Evolutionary conservation across 2,113 vertebrate genomes (phyloP), one percentile per base, ranked within the genome.

Genomic region (Ceyx melanurus): DNA sequence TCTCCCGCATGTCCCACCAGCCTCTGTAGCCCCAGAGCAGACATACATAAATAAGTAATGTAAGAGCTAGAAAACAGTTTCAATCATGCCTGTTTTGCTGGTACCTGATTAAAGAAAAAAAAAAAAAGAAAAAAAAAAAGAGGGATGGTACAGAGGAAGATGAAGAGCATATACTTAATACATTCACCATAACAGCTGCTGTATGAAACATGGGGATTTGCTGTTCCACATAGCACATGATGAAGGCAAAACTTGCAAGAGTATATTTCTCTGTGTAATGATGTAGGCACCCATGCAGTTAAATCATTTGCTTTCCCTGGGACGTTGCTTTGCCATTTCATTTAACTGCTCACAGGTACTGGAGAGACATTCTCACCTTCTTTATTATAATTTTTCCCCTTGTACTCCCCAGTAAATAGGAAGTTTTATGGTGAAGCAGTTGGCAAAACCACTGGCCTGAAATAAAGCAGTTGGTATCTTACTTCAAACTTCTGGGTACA

Each of bases 1-100:
- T 90, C 83, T 95, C 83, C 90, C 96, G 54, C 81, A 33, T 93
- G 79, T 93, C 79, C 82, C 81, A 86, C 76, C 29, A 26, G 70
- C 53, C 86, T 89, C 78, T 77, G 72, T 81, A 81, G 87, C 90
- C 93, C 77, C 82, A 60, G 74, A 97, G 95, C 91, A 96, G 86
- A 92, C 11, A 65, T 73, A 94, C 92, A 95, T 95, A 97, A 97
- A 96, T 94, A 92, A 96, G n/a, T 73, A 92, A 94, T 57, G 67
- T 81, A 82, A 91, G 88, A 86, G 31, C 31, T 53, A 70, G 78
- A 92, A 90, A 94, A 71, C 56, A 33, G 31, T 62, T 84, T 91
- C 87, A 90, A 40, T 93, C 84, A 82, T 90, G 42, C 53, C 85
- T 95, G 14, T 51, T 96, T 94, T 91, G 84, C 74, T 92, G 18